phyloP scores from a whole-genome alignment of 2,888 invertebrate genomes.

The Ectropis crepuscularia region DNA sequence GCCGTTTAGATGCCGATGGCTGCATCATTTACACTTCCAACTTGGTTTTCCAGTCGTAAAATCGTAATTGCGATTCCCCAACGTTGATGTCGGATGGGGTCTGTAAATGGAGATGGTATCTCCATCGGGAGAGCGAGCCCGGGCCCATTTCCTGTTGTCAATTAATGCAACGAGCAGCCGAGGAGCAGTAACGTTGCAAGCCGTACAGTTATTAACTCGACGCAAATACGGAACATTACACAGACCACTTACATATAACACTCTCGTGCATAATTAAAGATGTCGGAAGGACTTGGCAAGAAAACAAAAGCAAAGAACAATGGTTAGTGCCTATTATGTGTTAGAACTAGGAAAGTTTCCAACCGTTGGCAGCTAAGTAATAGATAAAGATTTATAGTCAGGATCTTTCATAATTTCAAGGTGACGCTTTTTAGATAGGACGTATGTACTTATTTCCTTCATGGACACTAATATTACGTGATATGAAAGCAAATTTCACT shows the following conservation, averaged over 20 bases:
- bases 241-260: conserved; percentile 6
- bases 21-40: conserved; percentile 34
- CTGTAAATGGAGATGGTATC: conserved; percentile 43
- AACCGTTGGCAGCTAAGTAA: conserved; percentile 1
- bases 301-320: conserved; percentile 5
- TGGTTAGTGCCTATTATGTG: conserved; percentile 8
- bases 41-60: conserved; percentile 27
- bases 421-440: no score
- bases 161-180: conserved; percentile 63
- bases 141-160: conserved; percentile 63
- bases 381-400: no score
- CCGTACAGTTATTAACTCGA: conserved; percentile 52
- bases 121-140: conserved; percentile 40
- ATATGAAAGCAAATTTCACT: no score
- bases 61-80: conserved; percentile 22
- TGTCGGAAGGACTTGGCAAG: conserved; percentile 13
- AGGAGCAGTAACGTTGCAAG: conserved; percentile 42
- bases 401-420: no score
- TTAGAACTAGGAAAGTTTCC: conserved; percentile 9
- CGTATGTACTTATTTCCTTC: no score
- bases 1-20: conserved; percentile 35
- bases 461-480: no score
- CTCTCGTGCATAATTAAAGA: conserved; percentile 2
- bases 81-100: conserved; percentile 30
- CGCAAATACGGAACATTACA: conserved; percentile 22